Evolutionary conservation across 2,113 vertebrate species (phyloP), one percentile per base, ranked within the genome.

Genomic region (Tor tambroides): DNA sequence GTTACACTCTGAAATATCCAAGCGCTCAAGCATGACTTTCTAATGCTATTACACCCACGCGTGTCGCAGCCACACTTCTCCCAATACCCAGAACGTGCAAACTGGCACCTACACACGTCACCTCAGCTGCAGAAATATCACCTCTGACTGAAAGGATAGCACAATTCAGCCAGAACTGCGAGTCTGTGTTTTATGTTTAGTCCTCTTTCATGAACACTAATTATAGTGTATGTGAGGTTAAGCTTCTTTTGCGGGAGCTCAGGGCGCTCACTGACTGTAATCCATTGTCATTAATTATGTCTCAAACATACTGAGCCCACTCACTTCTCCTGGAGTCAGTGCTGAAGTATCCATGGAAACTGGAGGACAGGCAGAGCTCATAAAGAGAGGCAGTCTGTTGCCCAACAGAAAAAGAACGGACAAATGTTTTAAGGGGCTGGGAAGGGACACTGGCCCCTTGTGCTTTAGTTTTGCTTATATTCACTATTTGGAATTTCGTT

Each of bases 271-370:
- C 80, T 93, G 89, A 92, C 85, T 92, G 91, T 92, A 92, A 95
- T 93, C 92, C 91, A 93, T 92, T 93, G 91, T 93, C 93, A 92
- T 94, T 94, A 94, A 93, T 94, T 93, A 92, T 92, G 93, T 94
- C 92, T 94, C 93, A 92, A 94, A 95, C 91, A 91, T 92, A 76
- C 80, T 35, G 80, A 80, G 92, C 92, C 93, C 93, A 93, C 93
- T 93, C 92, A 92, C 91, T 93, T 93, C 92, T 93, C 90, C 91
- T 93, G 63, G 71, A 83, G 26, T 83, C 80, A 88, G 91, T 90
- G 90, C 90, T 38, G 72, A 49, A 84, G 94, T 95, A 93, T 93
- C 94, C 94, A 95, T 95, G 91, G 94, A 91, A 95, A 95, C 94
- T 91, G 91, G 90, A 89, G 59, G 91, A 90, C 90, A 90, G 92